phyloP scores from a whole-genome alignment of 2,113 vertebrate genomes.

The Sciurus niger region DNA sequence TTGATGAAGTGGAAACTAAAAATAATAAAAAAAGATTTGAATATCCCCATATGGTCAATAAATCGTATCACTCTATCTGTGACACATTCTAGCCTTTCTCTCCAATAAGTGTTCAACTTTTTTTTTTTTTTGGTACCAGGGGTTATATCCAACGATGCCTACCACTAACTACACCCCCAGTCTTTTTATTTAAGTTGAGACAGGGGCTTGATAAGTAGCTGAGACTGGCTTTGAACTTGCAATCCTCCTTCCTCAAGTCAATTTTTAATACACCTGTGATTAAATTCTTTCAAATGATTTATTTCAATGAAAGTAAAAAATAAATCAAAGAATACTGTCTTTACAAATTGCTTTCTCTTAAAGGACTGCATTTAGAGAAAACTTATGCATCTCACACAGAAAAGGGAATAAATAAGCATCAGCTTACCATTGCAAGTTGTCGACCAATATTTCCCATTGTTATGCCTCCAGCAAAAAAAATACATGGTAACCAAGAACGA shows the following conservation, averaged over 20 bases:
- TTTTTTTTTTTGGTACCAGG: no score
- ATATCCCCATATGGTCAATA: background rate
- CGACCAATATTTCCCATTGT: conserved; percentile 99
- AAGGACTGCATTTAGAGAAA: conserved; percentile 19
- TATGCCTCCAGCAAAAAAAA: conserved; percentile 99
- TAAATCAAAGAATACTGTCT: background rate
- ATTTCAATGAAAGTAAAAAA: conserved; percentile 45
- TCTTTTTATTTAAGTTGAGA: no score
- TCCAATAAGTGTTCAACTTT: background rate
- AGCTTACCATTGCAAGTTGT: conserved; percentile 96
- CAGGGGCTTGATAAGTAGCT: no score
- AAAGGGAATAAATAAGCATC: background rate
- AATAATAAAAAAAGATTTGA: background rate
- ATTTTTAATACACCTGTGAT: conserved; percentile 34
- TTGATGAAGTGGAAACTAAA: conserved; percentile 14
- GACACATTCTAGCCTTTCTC: conserved; percentile 37
- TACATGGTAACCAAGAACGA: conserved; percentile 97
- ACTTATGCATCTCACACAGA: background rate
- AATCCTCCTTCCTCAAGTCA: background rate
- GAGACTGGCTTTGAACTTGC: no score
- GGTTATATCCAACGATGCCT: no score
- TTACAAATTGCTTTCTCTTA: background rate
- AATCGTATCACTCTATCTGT: background rate
- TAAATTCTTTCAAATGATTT: conserved; percentile 59
- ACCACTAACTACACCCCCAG: no score